phyloP scores from a whole-genome alignment of 2,113 vertebrate species.

The Sterna hirundo region DNA sequence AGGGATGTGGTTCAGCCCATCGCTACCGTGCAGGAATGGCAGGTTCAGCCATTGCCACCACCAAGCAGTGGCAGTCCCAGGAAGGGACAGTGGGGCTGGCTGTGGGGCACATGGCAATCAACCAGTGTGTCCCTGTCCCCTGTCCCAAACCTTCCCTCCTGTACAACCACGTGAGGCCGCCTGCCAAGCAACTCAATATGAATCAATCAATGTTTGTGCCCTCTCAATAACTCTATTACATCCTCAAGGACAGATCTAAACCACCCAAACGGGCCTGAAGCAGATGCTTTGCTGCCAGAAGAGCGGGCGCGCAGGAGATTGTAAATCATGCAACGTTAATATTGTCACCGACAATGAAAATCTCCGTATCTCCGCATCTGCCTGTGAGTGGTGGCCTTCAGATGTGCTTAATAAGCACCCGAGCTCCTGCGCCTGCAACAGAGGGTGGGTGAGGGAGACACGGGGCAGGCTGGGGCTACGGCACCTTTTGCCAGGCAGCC shows the following conservation, averaged over 20 bases:
- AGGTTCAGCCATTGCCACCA: neutral
- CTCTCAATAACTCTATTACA: constrained; percentile 59
- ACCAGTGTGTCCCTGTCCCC: neutral
- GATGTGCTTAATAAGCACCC: constrained; percentile 64
- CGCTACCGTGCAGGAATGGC: neutral
- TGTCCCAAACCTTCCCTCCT: neutral
- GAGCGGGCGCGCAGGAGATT: neutral
- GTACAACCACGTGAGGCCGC: neutral
- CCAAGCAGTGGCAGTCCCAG: neutral
- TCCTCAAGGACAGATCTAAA: constrained; percentile 71
- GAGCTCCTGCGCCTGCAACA: rapidly evolving
- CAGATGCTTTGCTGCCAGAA: constrained; percentile 31
- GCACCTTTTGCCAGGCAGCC: neutral
- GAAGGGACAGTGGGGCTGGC: neutral
- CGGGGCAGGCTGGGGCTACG: rapidly evolving
- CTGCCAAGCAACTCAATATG: constrained; percentile 43
- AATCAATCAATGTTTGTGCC: constrained; percentile 65
- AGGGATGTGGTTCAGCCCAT: neutral
- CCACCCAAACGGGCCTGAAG: constrained; percentile 35
- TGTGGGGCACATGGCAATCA: neutral
- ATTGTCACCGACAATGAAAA: constrained; percentile 71
- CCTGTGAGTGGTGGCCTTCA: constrained; percentile 66
- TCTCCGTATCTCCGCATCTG: constrained; percentile 72
- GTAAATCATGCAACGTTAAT: constrained; percentile 75
- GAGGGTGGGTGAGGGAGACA: neutral